Percentiles rank a stretch among this genome's conserved stretches.
phyloP scores from a whole-genome alignment of 2,888 invertebrate species.

The Merodon equestris region DNA sequence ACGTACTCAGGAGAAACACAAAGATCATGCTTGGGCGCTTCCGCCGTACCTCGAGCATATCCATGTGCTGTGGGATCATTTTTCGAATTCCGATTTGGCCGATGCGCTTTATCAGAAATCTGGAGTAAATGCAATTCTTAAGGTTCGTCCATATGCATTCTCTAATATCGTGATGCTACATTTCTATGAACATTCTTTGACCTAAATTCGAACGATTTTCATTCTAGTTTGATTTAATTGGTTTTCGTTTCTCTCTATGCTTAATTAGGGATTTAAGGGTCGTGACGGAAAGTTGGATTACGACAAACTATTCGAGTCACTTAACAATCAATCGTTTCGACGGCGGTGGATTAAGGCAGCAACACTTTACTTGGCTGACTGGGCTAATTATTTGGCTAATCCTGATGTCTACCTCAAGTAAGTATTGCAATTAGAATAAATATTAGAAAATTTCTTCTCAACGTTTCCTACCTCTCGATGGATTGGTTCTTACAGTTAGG shows the following conservation, averaged over 20 bases:
- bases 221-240: slow-evolving; percentile 3
- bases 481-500: too few relatives aligned
- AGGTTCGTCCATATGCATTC: slow-evolving; percentile 73
- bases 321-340: slow-evolving; percentile 89
- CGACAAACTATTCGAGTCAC: slow-evolving; percentile 85
- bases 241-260: slow-evolving; percentile 11
- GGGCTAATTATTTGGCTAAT: slow-evolving; percentile 86
- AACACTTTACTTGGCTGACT: slow-evolving; percentile 86
- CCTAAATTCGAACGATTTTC: too few relatives aligned
- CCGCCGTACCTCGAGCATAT: slow-evolving; percentile 85
- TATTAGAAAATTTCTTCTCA: not conserved
- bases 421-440: slow-evolving; percentile 70
- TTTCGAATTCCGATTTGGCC: slow-evolving; percentile 88
- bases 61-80: slow-evolving; percentile 88
- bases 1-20: slow-evolving; percentile 82
- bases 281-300: slow-evolving; percentile 86
- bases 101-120: slow-evolving; percentile 86
- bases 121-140: slow-evolving; percentile 85
- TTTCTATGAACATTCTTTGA: too few relatives aligned
- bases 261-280: slow-evolving; percentile 81
- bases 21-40: slow-evolving; percentile 85
- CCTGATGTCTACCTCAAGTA: slow-evolving; percentile 87
- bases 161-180: too few relatives aligned
- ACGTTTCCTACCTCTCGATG: too few relatives aligned
- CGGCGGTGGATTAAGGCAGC: slow-evolving; percentile 89